Evolutionary conservation across 2,797 vertebrate species (phyloP), one percentile per base, ranked within the genome.

Genomic region (Clarias fuscus): DNA sequence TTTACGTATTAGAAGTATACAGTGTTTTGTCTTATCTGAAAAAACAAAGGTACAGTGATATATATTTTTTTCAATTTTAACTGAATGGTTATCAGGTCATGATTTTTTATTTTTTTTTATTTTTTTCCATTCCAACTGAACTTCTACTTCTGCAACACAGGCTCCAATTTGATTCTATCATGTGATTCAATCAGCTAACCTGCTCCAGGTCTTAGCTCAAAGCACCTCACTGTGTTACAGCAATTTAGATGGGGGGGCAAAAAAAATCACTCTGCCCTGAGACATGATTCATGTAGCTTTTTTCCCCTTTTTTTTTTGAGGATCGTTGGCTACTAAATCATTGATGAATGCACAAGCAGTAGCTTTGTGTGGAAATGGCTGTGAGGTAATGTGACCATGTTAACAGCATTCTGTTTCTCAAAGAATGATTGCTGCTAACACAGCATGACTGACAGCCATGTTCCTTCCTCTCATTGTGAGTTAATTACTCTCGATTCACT

Each of bases 251-350:
- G 37, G 37, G 3, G 22, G n/a, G 17, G 40, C 37, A 81, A 80
- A 70, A 62, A 76, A 43, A n/a, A 56, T 56, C 40, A 64, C 58
- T 87, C 80, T 62, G 43, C 77, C 71, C 86, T 72, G 81, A 78
- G 30, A 77, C 24, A 27, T 85, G 80, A 88, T 85, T 90, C 86
- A 88, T 88, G 88, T 48, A 59, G 65, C 37, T 87, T 79, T 82
- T 43, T 43, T 43, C 10, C 5, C 2, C 2, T 48, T 48, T 89
- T 48, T 48, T 89, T 85, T 65, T 56, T 76, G 80, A 53, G 67
- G 75, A 84, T 85, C 84, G 78, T 82, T 84, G 75, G 82, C 83
- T 85, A 43, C 72, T 89, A 77, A 88, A 89, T 87, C 83, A 91
- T 80, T 87, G 77, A 76, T 86, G 81, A 84, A 72, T 37, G 76